phyloP scores from a whole-genome alignment of 1,140 invertebrate species.

The Magallana ariakensis region DNA sequence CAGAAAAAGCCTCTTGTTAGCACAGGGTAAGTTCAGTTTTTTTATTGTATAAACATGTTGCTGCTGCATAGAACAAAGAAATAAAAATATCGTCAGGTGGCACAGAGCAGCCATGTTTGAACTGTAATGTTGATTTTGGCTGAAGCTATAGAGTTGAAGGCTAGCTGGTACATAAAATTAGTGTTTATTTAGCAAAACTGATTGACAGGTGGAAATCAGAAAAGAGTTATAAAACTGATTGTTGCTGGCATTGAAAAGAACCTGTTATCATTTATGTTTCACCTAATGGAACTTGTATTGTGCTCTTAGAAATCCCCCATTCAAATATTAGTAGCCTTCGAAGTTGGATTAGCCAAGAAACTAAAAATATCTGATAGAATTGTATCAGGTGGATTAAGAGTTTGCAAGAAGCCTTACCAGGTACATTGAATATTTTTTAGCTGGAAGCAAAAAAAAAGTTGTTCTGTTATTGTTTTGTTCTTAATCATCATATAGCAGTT shows the following conservation, averaged over 20 bases:
- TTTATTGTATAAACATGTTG: not conserved
- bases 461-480: too few relatives aligned
- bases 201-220: not conserved
- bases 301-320: not conserved
- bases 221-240: not conserved
- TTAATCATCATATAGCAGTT: too few relatives aligned
- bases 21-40: conserved; percentile 26
- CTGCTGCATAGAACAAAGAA: not conserved
- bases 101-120: too few relatives aligned
- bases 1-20: conserved; percentile 49
- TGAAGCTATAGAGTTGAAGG: not conserved
- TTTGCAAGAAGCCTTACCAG: too few relatives aligned
- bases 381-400: too few relatives aligned
- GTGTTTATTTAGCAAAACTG: not conserved
- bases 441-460: too few relatives aligned
- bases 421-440: too few relatives aligned
- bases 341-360: too few relatives aligned
- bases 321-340: not conserved
- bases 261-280: not conserved
- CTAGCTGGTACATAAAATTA: not conserved
- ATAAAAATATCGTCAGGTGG: not conserved
- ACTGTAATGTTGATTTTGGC: conserved; percentile 11
- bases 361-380: too few relatives aligned
- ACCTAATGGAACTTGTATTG: too few relatives aligned
- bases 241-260: not conserved